A percentile compares a stretch with the other conserved stretches of the same genome.
These are phyloP conservation scores for Symphodus melops DNA, from an alignment of 2,113 vertebrate genomes.

Conservation along the genomic window DNA sequence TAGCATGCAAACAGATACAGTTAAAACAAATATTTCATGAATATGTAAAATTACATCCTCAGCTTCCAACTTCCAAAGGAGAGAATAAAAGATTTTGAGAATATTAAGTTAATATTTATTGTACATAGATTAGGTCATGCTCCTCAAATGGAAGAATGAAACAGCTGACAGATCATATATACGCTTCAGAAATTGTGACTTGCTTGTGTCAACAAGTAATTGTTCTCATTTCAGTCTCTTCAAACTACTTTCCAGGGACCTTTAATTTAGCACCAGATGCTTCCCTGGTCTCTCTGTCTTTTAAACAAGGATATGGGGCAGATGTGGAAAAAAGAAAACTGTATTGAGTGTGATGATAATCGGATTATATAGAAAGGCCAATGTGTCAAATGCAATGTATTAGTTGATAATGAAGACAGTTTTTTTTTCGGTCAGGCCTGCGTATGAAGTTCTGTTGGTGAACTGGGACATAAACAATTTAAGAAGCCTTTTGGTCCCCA, in stretches of 20 bases:
- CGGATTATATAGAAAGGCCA: constrained; percentile 31
- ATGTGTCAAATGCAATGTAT: constrained; percentile 5
- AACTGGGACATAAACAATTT: constrained; percentile 28
- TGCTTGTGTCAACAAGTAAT: not conserved
- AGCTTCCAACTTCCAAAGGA: constrained; percentile 16
- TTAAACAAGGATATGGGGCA: not conserved
- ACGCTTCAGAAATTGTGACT: not conserved
- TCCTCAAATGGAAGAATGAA: not conserved
- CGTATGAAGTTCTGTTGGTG: constrained; percentile 25
- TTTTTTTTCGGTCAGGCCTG: constrained; percentile 6
- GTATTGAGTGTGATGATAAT: constrained; percentile 22
- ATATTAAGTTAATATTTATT: constrained; percentile 5
- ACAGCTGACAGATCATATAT: not conserved
- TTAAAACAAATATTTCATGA: constrained; percentile 38
- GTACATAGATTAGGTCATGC: not conserved
- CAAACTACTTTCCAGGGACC: not conserved
- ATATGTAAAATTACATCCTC: constrained; percentile 39
- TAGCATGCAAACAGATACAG: constrained; percentile 34
- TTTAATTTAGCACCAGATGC: not conserved
- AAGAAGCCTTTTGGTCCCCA: constrained; percentile 3
- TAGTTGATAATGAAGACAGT: constrained; percentile 37
- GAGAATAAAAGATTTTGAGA: not conserved
- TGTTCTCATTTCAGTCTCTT: not conserved
- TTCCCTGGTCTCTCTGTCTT: not conserved
- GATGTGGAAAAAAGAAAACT: not conserved